Evolutionary conservation across 37 sponge, comb jelly and placozoan genomes (phyloP).

Genomic region (Ianthella basta): DNA sequence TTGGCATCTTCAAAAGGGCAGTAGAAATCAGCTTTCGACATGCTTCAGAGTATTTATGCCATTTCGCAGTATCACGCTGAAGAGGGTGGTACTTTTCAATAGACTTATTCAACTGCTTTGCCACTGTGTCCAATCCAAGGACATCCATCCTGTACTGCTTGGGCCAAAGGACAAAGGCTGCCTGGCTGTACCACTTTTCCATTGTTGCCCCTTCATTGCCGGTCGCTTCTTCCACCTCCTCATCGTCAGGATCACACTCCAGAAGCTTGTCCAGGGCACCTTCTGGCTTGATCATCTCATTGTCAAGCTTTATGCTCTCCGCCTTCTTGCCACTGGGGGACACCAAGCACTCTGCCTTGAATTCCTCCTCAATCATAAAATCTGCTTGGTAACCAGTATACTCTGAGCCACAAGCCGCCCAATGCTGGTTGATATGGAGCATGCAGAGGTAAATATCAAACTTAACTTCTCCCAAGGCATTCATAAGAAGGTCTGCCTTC

Average conservation of each 20-base stretch:
- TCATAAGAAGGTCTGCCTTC: slow-evolving; percentile 18
- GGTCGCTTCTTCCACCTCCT: background rate
- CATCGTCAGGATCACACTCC: background rate
- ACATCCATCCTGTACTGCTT: background rate
- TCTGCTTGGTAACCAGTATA: background rate
- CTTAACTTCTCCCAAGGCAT: background rate
- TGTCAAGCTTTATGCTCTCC: background rate
- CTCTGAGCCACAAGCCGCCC: background rate
- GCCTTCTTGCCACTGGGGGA: slow-evolving; percentile 12
- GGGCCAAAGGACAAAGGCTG: slow-evolving; percentile 46
- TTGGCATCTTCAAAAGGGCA: too few relatives aligned
- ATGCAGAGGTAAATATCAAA: slow-evolving; percentile 43
- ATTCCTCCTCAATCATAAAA: background rate
- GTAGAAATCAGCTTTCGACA: too few relatives aligned
- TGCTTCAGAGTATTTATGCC: too few relatives aligned
- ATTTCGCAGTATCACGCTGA: too few relatives aligned
- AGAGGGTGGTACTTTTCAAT: too few relatives aligned
- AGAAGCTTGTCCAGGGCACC: background rate
- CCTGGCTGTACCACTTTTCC: slow-evolving; percentile 20
- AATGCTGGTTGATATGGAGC: background rate
- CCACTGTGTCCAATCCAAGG: too few relatives aligned
- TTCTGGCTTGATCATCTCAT: background rate
- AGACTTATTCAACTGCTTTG: too few relatives aligned
- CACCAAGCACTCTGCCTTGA: background rate
- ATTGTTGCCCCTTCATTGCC: slow-evolving; percentile 45